A percentile compares a stretch with the other conserved stretches of the same genome.
Evolutionary conservation across 2,113 vertebrate species (phyloP).

Genomic region (Mastomys natalensis): DNA sequence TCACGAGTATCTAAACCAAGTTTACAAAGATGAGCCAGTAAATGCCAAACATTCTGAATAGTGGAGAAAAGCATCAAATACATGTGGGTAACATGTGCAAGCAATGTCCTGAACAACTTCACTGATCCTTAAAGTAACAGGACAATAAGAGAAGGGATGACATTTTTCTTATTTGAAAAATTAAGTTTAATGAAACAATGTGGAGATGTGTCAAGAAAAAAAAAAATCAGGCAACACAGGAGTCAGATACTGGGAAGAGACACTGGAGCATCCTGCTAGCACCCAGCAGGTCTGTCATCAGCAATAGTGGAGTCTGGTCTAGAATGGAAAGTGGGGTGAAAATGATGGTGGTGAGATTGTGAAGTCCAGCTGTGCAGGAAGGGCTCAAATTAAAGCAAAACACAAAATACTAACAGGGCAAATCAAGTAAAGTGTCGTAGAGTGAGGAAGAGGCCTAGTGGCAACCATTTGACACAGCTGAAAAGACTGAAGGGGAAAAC

Average conservation of each 20-base stretch:
- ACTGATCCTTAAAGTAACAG: not conserved
- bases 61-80: not conserved
- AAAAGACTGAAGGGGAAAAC: not conserved
- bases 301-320: not conserved
- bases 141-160: not conserved
- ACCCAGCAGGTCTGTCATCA: not conserved
- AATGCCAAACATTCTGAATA: not conserved
- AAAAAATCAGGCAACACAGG: not conserved
- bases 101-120: not conserved
- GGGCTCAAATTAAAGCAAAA: not conserved
- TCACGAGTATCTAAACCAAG: not conserved
- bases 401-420: not conserved
- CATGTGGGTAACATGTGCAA: not conserved
- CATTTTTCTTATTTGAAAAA: not conserved
- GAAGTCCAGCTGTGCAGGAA: not conserved
- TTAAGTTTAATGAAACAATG: not conserved
- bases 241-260: not conserved
- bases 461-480: constrained; percentile 38
- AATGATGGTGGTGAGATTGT: not conserved
- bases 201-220: not conserved
- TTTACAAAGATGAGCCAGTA: not conserved
- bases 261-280: not conserved
- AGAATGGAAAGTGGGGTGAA: not conserved
- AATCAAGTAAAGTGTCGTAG: not conserved
- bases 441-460: not conserved